Evolutionary conservation across 92 coral and sea anemone genomes (phyloP), one percentile per base, ranked within the genome.

Genomic region (Chrysogorgia sp.): DNA sequence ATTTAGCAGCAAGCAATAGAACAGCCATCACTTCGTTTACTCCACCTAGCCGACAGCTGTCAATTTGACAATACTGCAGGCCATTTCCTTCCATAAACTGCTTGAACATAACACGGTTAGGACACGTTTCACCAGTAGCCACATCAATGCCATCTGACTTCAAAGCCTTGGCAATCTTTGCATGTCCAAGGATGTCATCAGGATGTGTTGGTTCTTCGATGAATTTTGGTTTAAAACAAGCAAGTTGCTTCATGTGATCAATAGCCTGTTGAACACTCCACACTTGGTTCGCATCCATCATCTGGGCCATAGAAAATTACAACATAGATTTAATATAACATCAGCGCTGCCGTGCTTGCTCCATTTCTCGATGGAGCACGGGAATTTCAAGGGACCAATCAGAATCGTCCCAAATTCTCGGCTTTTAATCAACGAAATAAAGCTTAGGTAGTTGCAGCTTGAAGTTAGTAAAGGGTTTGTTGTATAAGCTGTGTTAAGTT

Each of bases 171-270:
- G 99, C 87, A 69, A 96, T 96, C 0, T 88, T 89, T 26, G 99
- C 97, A 70, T 96, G 99, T 3, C 99, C 99, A 82, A 96, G 71
- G 21, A 91, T 87, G 58, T 96, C 99, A 75, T 96, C 99, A 3
- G 99, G 99, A 41, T 96, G 92, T 8, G 99, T 96, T 19, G 99
- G 99, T 79, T 96, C 99, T 55, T 96, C 99, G 32, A 96, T 96
- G 91, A 96, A 96, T 21, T 91, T 70, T 9, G 99, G 99, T 72
- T 96, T 91, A 66, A 96, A 96, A 57, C 83, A 64, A 19, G 92
- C 90, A 63, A 96, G 84, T 35, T 87, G 67, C 47, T 87, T 96
- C 99, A 96, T 96, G 77, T 87, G 80, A 26, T 59, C 84, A 58
- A 96, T 81, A 10, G 99, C 96, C 28, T 91, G 90, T n/a, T 58